Evolutionary conservation across 2,888 invertebrate genomes (phyloP).

Genomic region (Drosophila robusta): DNA sequence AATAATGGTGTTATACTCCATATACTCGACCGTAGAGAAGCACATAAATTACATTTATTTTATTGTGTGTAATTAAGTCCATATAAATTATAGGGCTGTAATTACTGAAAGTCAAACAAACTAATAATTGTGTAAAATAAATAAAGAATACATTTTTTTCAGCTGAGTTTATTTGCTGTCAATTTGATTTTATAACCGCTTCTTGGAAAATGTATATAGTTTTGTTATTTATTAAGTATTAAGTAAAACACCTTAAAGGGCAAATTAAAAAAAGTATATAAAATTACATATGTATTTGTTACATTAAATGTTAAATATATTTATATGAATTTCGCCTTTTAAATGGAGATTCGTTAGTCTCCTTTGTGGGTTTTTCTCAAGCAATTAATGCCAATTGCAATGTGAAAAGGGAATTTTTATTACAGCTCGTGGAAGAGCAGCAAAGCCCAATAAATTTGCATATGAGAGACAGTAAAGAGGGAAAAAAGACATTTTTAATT

Average conservation of each 20-base stretch:
- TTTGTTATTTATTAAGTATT: background rate
- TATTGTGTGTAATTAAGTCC: background rate
- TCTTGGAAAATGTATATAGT: background rate
- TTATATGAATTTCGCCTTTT: background rate
- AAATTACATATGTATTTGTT: background rate
- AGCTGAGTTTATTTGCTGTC: background rate
- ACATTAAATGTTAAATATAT: background rate
- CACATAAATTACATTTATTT: background rate
- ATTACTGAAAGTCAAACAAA: background rate
- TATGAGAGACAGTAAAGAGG: constrained; percentile 22
- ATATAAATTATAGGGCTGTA: constrained; percentile 1
- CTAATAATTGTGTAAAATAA: background rate
- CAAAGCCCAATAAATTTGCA: constrained; percentile 48
- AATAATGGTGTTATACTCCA: background rate
- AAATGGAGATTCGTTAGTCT: constrained; percentile 33
- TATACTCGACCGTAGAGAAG: background rate
- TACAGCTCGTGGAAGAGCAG: constrained; percentile 27
- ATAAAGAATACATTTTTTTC: background rate
- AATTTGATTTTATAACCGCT: background rate
- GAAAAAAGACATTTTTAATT: constrained; percentile 26
- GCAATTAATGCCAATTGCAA: constrained; percentile 39
- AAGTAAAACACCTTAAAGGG: background rate
- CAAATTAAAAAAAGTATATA: no score
- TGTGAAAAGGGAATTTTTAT: constrained; percentile 24
- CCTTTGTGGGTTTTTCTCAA: constrained; percentile 25